A percentile compares a stretch with the other conserved stretches of the same genome.
These are phyloP conservation scores for Arctopsyche grandis DNA, from an alignment of 1,140 invertebrate genomes.

Conservation along the genomic window DNA sequence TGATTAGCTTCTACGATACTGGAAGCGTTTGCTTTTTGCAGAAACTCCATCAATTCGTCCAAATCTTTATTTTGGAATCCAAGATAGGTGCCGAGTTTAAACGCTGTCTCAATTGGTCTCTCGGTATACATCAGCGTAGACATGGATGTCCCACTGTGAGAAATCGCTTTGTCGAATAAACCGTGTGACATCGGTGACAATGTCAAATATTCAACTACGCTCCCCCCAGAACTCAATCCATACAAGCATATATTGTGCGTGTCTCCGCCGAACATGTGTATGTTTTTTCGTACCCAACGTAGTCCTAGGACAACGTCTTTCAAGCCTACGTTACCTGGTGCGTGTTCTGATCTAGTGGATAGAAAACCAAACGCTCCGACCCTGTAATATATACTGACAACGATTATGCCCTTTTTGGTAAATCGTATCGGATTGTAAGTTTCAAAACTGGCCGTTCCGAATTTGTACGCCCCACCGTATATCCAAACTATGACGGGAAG, in stretches of 20 bases:
- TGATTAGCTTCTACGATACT: slow-evolving; percentile 57
- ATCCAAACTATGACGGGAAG: slow-evolving; percentile 74
- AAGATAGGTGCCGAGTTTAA: slow-evolving; percentile 59
- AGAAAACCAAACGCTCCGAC: slow-evolving; percentile 74
- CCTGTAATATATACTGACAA: slow-evolving; percentile 77
- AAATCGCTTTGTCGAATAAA: slow-evolving; percentile 64
- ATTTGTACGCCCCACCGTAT: slow-evolving; percentile 72
- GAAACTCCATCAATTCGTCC: slow-evolving; percentile 58
- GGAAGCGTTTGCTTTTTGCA: slow-evolving; percentile 57
- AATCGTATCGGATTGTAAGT: slow-evolving; percentile 71
- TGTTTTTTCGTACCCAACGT: slow-evolving; percentile 69
- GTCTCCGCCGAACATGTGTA: slow-evolving; percentile 64
- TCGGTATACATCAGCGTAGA: slow-evolving; percentile 69
- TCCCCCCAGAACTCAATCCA: slow-evolving; percentile 64
- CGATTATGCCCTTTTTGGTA: slow-evolving; percentile 71
- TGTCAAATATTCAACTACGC: slow-evolving; percentile 61
- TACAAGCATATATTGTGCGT: slow-evolving; percentile 62
- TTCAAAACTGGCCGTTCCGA: slow-evolving; percentile 67
- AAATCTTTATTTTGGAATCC: slow-evolving; percentile 59
- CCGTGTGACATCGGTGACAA: slow-evolving; percentile 60
- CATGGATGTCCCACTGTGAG: slow-evolving; percentile 75
- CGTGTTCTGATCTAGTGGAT: slow-evolving; percentile 67
- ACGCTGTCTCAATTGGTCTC: slow-evolving; percentile 60
- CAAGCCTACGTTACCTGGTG: slow-evolving; percentile 69
- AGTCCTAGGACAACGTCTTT: slow-evolving; percentile 70